A percentile compares a stretch with the other conserved stretches of the same genome.
Evolutionary conservation across 2,888 invertebrate species (phyloP).

Genomic region (Netelia melanura): DNA sequence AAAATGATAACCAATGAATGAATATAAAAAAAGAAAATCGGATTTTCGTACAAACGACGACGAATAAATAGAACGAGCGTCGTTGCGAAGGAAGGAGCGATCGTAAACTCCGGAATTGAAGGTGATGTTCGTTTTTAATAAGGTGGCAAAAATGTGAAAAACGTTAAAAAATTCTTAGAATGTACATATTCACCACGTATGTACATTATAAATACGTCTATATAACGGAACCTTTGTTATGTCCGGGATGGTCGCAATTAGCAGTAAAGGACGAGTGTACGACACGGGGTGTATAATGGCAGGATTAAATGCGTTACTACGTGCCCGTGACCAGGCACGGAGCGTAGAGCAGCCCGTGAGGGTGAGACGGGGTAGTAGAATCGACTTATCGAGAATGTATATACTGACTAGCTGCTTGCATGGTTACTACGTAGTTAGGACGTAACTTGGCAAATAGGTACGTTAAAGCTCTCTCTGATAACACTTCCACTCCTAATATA

Average conservation of each 20-base stretch:
- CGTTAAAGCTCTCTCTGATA: slow-evolving; percentile 37
- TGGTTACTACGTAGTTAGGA: slow-evolving; percentile 17
- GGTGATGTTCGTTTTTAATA: too few relatives aligned
- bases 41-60: too few relatives aligned
- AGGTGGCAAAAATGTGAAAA: too few relatives aligned
- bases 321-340: slow-evolving; percentile 58
- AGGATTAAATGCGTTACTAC: slow-evolving; percentile 49
- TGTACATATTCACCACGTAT: background rate
- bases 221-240: slow-evolving; percentile 13
- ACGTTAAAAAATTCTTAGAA: too few relatives aligned
- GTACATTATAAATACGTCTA: background rate
- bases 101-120: too few relatives aligned
- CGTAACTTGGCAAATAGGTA: slow-evolving; percentile 31
- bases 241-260: slow-evolving; percentile 58
- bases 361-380: slow-evolving; percentile 40
- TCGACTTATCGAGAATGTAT: slow-evolving; percentile 66
- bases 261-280: slow-evolving; percentile 60
- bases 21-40: too few relatives aligned
- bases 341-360: slow-evolving; percentile 41
- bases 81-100: too few relatives aligned
- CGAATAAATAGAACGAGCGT: too few relatives aligned
- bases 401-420: slow-evolving; percentile 7
- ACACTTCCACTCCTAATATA: slow-evolving; percentile 16
- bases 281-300: slow-evolving; percentile 22
- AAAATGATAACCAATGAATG: too few relatives aligned